Conservation (phyloP, 2,888 invertebrate genomes). For the Callinectes sapidus region DNA sequence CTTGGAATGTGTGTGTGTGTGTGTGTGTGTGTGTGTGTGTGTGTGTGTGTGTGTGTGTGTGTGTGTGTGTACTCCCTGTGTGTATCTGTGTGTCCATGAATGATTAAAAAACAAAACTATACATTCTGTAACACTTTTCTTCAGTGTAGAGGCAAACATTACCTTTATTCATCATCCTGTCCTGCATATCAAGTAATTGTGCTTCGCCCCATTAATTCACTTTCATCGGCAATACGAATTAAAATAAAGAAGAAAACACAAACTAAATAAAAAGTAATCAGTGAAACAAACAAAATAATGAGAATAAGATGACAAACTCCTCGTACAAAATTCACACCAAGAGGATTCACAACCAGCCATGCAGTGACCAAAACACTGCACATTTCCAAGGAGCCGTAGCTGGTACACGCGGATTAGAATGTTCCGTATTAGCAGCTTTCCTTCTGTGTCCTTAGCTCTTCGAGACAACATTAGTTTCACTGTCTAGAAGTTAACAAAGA, state of each 20-base stretch:
- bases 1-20: conserved; percentile 8
- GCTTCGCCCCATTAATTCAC: neutral
- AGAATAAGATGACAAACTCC: neutral
- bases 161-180: neutral
- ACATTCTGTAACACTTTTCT: neutral
- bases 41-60: conserved; percentile 37
- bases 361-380: neutral
- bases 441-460: neutral
- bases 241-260: neutral
- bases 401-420: neutral
- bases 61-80: neutral
- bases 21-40: conserved; percentile 34
- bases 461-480: neutral
- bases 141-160: too few species aligned
- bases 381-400: neutral
- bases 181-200: neutral
- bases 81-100: neutral
- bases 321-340: too few species aligned
- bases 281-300: neutral
- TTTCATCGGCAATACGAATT: neutral
- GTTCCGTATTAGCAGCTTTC: neutral
- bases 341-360: neutral
- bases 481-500: neutral
- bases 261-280: neutral
- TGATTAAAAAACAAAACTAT: neutral